Percentiles rank a stretch among this genome's conserved stretches.
phyloP scores from a whole-genome alignment of 2,888 invertebrate species.

The Stenichneumon culpator region DNA sequence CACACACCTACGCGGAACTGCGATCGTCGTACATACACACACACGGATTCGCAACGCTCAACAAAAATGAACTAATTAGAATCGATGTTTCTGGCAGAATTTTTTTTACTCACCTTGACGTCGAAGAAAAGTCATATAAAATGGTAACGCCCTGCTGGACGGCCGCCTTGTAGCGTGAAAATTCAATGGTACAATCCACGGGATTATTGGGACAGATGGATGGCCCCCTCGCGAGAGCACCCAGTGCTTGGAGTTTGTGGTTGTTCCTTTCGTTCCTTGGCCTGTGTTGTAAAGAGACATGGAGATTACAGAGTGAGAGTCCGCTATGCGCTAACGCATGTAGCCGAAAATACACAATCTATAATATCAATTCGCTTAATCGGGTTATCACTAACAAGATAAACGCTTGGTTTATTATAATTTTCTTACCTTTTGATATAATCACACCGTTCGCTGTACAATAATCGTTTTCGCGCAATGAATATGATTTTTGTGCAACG shows the following conservation, averaged over 20 bases:
- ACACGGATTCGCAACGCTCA: not conserved
- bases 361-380: not conserved
- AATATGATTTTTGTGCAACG: slow-evolving; percentile 17
- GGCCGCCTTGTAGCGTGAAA: slow-evolving; percentile 86
- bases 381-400: not conserved
- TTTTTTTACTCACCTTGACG: slow-evolving; percentile 91
- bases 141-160: slow-evolving; percentile 95
- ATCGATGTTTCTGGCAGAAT: slow-evolving; percentile 19
- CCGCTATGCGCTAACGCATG: not conserved
- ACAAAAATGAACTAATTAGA: slow-evolving; percentile 10
- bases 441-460: slow-evolving; percentile 42
- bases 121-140: slow-evolving; percentile 99
- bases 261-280: slow-evolving; percentile 40
- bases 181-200: slow-evolving; percentile 78
- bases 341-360: not conserved
- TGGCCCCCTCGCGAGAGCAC: slow-evolving; percentile 79
- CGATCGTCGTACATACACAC: not conserved
- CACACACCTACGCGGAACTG: not conserved
- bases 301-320: slow-evolving; percentile 15
- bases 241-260: slow-evolving; percentile 67
- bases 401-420: not conserved
- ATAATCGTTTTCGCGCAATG: slow-evolving; percentile 38
- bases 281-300: slow-evolving; percentile 46
- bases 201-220: slow-evolving; percentile 81
- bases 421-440: slow-evolving; percentile 35